These are phyloP conservation scores for Pectinophora gossypiella DNA, from an alignment of 1,140 invertebrate genomes.

Conservation along the genomic window DNA sequence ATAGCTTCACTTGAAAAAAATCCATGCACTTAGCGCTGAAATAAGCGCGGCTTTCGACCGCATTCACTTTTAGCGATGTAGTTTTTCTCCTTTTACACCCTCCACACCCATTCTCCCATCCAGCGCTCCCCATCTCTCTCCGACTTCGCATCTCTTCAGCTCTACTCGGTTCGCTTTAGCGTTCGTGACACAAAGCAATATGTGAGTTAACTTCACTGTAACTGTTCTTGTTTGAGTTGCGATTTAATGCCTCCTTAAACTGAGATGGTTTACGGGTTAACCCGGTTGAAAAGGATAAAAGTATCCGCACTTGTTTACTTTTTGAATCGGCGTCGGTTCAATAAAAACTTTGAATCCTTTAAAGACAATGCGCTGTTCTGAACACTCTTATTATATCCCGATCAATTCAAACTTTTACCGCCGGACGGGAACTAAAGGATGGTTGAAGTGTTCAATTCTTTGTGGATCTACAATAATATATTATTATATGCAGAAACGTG, in stretches of 20 bases:
- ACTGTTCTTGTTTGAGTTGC: constrained; percentile 74
- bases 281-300: constrained; percentile 66
- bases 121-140: constrained; percentile 49
- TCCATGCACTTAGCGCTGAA: constrained; percentile 72
- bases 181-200: constrained; percentile 75
- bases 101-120: constrained; percentile 63
- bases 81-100: constrained; percentile 73
- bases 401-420: neutral
- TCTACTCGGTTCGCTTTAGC: constrained; percentile 58
- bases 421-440: too few relatives aligned
- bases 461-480: too few relatives aligned
- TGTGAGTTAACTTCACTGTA: constrained; percentile 73
- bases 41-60: constrained; percentile 73
- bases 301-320: constrained; percentile 63
- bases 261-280: constrained; percentile 73
- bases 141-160: constrained; percentile 36
- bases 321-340: constrained; percentile 47
- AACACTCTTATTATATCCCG: neutral
- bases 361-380: constrained; percentile 24
- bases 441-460: too few relatives aligned
- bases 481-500: too few relatives aligned
- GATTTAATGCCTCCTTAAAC: constrained; percentile 74
- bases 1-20: constrained; percentile 69
- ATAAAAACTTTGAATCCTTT: constrained; percentile 64
- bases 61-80: constrained; percentile 74